A percentile compares a stretch with the other conserved stretches of the same genome.
phyloP scores from a whole-genome alignment of 2,888 invertebrate genomes.

The Synergus japonicus region DNA sequence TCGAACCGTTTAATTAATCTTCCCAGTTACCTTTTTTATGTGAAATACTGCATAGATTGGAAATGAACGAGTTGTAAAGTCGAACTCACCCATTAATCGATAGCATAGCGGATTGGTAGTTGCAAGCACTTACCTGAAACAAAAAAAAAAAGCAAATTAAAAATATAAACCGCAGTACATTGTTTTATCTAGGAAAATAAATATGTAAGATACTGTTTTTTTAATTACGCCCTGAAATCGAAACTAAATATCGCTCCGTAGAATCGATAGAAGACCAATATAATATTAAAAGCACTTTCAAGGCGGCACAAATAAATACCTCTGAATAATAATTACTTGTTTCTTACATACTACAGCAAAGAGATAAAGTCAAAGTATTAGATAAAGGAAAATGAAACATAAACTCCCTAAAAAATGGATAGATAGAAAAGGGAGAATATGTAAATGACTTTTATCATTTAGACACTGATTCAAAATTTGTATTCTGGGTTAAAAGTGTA shows the following conservation, averaged over 20 bases:
- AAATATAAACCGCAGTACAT: neutral
- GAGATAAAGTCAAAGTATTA: neutral
- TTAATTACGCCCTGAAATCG: neutral
- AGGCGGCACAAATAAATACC: neutral
- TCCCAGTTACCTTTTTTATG: slow-evolving; percentile 15
- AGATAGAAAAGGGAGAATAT: neutral
- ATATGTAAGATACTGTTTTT: neutral
- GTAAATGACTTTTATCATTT: neutral
- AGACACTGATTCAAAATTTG: neutral
- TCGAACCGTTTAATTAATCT: slow-evolving; percentile 33
- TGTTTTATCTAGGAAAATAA: neutral
- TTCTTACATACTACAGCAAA: neutral
- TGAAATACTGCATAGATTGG: slow-evolving; percentile 7
- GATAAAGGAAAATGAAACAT: neutral
- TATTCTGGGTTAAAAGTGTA: neutral
- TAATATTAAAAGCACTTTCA: neutral
- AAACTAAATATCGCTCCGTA: neutral
- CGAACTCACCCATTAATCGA: slow-evolving; percentile 28
- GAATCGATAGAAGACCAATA: neutral
- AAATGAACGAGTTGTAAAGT: slow-evolving; percentile 10
- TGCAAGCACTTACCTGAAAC: slow-evolving; percentile 31
- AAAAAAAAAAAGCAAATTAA: neutral
- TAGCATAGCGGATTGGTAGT: slow-evolving; percentile 22
- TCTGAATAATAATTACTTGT: neutral
- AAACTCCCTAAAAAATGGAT: neutral